Conservation (phyloP, 2,888 invertebrate genomes). For the Sicus ferrugineus region DNA sequence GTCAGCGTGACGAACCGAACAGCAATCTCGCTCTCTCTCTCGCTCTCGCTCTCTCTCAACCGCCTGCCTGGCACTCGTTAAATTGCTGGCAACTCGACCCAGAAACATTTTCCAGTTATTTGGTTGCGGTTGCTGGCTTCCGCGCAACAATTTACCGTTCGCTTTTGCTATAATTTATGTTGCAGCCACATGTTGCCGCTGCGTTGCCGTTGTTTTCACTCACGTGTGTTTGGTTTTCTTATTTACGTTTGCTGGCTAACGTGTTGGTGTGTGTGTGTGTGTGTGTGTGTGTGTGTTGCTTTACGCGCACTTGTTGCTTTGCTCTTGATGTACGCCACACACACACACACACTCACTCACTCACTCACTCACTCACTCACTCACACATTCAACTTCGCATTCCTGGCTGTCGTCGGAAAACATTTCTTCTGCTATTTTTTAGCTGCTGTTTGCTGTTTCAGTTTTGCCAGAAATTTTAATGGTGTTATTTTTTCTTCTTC, state of each 20-base stretch:
- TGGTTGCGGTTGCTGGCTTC: constrained; percentile 48
- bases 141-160: constrained; percentile 54
- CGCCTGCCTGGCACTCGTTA: constrained; percentile 21
- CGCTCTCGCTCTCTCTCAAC: background rate
- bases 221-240: constrained; percentile 22
- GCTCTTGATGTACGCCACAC: constrained; percentile 41
- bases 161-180: constrained; percentile 19
- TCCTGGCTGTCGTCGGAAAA: constrained; percentile 24
- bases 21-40: background rate
- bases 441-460: constrained; percentile 28
- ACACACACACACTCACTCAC: no score
- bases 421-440: constrained; percentile 33
- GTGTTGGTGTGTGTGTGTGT: constrained; percentile 11
- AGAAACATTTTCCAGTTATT: constrained; percentile 64
- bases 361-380: no score
- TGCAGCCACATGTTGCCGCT: constrained; percentile 43
- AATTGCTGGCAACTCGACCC: constrained; percentile 59
- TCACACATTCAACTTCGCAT: constrained; percentile 37
- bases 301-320: constrained; percentile 45
- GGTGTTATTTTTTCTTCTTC: constrained; percentile 37
- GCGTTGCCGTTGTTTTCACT: constrained; percentile 34
- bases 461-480: constrained; percentile 19
- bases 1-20: constrained; percentile 9
- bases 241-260: constrained; percentile 16
- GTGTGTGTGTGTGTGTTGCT: constrained; percentile 13